Base-by-base conservation (phyloP, 2,113 vertebrate genomes). In the Lathamus discolor region DNA sequence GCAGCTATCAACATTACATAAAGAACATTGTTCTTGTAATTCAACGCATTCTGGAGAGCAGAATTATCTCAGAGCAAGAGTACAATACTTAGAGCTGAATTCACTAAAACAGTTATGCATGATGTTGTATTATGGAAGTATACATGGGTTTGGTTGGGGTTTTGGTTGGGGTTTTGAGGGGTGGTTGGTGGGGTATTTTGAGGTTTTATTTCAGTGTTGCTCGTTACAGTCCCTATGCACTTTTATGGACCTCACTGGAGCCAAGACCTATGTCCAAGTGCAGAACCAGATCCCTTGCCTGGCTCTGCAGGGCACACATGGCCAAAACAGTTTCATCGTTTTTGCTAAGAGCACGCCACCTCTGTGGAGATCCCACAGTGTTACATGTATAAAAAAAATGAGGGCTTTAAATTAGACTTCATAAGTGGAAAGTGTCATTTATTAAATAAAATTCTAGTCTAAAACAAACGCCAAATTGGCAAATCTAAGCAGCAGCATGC, bases 321-420 rank as follows among this genome's bases (percentile, higher is more conserved):
- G 55, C 23, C 49, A 59, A 35, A n/a, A 46, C 31, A 33, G 37
- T 3, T 33, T 37, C 25, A 48, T 3, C 17, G 3, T 44, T 79
- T 48, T 23, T 72, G 63, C 13, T 2, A 0, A 55, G 43, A 19
- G 10, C 49, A 69, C 24, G 27, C 3, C 33, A n/a, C 22, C 33
- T 24, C 33, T 1, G 0, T 9, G 48, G 20, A 31, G 41, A 5
- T 31, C 41, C 44, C 1, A 5, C 3, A 13, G n/a, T 1, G 9
- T 12, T 6, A 46, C 43, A 24, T 35, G 33, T 7, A 25, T 6
- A 5, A 67, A 62, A 55, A 67, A 35, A 59, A 35, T 16, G 4
- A 20, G 44, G 46, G 27, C 22, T 57, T 41, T 46, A 35, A 59
- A 81, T n/a, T n/a, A n/a, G 15, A 11, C 10, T 46, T 25, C 12